Evolutionary conservation across 1,140 invertebrate species (phyloP).

Genomic region (Drosophila neocordata): DNA sequence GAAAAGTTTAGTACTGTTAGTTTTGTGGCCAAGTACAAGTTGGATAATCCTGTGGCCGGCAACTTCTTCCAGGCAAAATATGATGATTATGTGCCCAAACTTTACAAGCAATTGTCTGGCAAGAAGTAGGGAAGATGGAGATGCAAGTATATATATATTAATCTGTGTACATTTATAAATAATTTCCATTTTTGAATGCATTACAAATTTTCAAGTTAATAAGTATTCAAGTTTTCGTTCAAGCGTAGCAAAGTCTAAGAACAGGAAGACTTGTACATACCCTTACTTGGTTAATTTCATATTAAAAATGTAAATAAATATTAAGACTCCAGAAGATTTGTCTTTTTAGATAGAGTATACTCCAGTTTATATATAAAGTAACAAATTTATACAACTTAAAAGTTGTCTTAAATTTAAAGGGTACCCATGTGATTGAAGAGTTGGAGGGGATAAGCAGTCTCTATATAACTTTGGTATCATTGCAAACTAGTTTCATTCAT

Average conservation of each 20-base stretch:
- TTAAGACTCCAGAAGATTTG: no score
- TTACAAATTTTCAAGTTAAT: slow-evolving; percentile 7
- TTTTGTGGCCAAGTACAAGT: slow-evolving; percentile 86
- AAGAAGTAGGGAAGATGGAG: neutral
- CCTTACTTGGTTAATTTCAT: no score
- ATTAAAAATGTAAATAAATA: no score
- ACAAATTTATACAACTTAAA: no score
- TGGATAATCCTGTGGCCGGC: slow-evolving; percentile 89
- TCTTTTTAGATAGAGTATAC: no score
- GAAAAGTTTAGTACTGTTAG: slow-evolving; percentile 3
- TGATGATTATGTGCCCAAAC: slow-evolving; percentile 93
- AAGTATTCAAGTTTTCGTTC: neutral
- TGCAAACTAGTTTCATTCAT: neutral
- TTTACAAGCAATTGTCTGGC: slow-evolving; percentile 50
- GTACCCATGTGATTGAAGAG: no score
- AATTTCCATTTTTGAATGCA: neutral
- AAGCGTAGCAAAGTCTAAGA: neutral
- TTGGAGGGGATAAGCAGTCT: no score
- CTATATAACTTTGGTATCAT: neutral
- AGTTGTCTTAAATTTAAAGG: no score
- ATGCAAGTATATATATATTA: neutral
- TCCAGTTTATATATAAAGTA: no score
- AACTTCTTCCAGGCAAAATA: slow-evolving; percentile 95
- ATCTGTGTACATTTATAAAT: neutral
- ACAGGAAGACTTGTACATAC: neutral